phyloP scores from a whole-genome alignment of 2,888 invertebrate genomes.

The Dynastes maya region DNA sequence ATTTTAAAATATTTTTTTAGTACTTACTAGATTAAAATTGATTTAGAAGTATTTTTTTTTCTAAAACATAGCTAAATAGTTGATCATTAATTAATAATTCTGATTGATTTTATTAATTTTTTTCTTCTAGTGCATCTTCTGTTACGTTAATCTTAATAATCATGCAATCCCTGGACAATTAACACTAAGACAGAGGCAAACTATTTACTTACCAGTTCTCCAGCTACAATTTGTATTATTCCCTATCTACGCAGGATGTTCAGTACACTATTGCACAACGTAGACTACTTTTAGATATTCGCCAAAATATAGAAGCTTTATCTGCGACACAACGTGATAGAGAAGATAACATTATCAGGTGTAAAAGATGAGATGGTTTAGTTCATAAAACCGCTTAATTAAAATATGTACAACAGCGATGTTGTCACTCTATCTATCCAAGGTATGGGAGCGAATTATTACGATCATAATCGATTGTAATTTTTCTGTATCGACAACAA shows the following conservation, averaged over 20 bases:
- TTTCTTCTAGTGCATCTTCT: too few species aligned
- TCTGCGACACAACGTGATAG: not conserved
- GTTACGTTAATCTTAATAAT: too few species aligned
- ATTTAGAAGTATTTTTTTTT: too few species aligned
- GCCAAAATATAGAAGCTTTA: conserved; percentile 12
- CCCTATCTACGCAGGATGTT: not conserved
- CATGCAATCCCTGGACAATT: too few species aligned
- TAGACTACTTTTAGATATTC: not conserved
- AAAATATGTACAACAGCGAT: conserved; percentile 10
- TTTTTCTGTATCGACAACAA: not conserved
- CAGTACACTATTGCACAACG: not conserved
- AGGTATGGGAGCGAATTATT: not conserved
- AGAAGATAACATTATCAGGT: conserved; percentile 27
- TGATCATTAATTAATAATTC: too few species aligned
- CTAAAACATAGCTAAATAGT: too few species aligned
- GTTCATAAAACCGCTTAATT: conserved; percentile 3
- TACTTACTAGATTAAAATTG: too few species aligned
- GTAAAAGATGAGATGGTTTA: conserved; percentile 7
- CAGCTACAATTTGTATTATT: not conserved
- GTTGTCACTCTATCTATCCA: not conserved
- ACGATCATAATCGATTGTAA: not conserved
- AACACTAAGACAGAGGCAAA: too few species aligned
- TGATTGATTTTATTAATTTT: too few species aligned
- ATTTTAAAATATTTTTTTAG: too few species aligned
- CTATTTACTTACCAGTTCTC: not conserved